Evolutionary conservation across 2,113 vertebrate species (phyloP), one percentile per base, ranked within the genome.

Genomic region (Vimba vimba): DNA sequence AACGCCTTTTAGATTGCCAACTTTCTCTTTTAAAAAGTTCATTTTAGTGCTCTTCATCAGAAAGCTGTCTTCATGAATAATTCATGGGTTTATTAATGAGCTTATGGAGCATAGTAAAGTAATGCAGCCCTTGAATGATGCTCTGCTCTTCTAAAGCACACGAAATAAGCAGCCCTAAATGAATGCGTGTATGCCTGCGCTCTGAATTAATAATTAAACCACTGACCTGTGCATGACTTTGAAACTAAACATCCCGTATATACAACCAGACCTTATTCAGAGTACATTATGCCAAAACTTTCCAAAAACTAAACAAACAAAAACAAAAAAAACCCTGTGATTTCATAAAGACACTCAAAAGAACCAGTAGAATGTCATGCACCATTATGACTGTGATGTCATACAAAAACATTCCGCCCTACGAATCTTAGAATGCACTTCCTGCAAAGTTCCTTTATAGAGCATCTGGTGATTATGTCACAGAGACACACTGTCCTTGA

Each of bases 31-130:
- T 47, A 66, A 50, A 78, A 85, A 79, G 66, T 66, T 47, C 55
- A n/a, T 47, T 84, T 79, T 87, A 78, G 73, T 59, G 27, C 74
- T 33, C 55, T 39, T 82, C n/a, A 60, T 84, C 81, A 64, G 60
- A 77, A 89, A 74, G 45, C 66, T 50, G 17, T 36, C 59, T 33
- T 78, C 7, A 79, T 90, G 84, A 85, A 89, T 90, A 87, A 90
- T 85, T 50, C 84, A 90, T 89, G 64, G 33, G 1, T 85, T 89
- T 90, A 89, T 89, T 90, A 89, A 90, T 90, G 85, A 89, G 86
- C 79, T 57, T 89, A 86, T 83, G 87, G 84, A 86, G 47, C 64
- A 74, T 33, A 71, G 81, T 84, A 47, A 66, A 79, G 45, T 68
- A 77, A 85, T 78, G 84, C 76, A 30, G 19, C 75, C 55, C 75